phyloP scores from a whole-genome alignment of 2,113 vertebrate genomes.

The Fregetta grallaria region DNA sequence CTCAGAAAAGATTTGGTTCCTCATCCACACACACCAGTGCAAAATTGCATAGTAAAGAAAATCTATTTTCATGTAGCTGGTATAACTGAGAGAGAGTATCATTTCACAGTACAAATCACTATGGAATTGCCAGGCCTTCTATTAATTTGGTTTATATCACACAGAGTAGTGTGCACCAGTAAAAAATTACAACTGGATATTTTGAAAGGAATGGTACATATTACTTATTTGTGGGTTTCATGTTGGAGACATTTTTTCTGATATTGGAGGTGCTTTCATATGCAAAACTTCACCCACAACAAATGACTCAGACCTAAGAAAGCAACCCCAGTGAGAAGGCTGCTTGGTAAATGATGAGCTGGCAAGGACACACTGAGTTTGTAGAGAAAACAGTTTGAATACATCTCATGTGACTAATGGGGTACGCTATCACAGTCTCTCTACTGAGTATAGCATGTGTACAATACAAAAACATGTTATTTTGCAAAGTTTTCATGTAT shows the following conservation, averaged over 20 bases:
- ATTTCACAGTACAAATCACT: not conserved
- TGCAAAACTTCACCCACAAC: conserved; percentile 54
- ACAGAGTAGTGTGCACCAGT: not conserved
- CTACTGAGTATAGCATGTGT: not conserved
- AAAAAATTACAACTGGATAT: not conserved
- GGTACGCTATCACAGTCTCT: conserved; percentile 4
- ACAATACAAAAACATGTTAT: not conserved
- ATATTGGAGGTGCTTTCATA: conserved; percentile 3
- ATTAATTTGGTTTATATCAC: not conserved
- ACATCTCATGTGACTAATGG: not conserved
- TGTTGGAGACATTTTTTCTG: not conserved
- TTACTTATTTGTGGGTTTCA: not conserved
- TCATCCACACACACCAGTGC: not conserved
- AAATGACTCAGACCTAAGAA: conserved; percentile 60
- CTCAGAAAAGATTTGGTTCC: not conserved
- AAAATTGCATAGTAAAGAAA: not conserved
- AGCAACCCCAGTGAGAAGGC: conserved; percentile 12
- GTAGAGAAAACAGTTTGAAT: not conserved
- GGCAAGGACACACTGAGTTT: not conserved
- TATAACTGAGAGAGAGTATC: not conserved
- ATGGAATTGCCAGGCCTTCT: not conserved
- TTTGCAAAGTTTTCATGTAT: not conserved
- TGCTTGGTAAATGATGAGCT: not conserved
- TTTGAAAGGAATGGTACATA: not conserved
- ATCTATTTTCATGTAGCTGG: not conserved